Evolutionary conservation across 2,888 invertebrate species (phyloP).

Genomic region (Hipparchia sbordonii): DNA sequence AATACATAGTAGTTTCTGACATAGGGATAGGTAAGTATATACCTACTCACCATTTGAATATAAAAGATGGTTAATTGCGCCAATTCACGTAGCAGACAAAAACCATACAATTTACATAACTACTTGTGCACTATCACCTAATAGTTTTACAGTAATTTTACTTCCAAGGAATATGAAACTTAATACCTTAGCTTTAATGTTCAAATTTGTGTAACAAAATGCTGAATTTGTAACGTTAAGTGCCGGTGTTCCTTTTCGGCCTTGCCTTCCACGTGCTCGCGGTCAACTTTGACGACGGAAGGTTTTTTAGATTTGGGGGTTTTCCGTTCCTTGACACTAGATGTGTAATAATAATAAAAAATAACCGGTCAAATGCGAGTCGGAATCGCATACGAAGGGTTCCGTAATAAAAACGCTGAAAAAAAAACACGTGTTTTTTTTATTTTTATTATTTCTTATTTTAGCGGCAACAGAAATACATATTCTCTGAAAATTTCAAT

Average conservation of each 20-base stretch:
- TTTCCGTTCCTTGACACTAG: background rate
- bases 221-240: conserved; percentile 20
- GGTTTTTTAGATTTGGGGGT: conserved; percentile 21
- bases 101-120: conserved; percentile 53
- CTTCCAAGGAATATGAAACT: conserved; percentile 9
- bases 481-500: too few relatives aligned
- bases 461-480: too few relatives aligned
- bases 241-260: conserved; percentile 47
- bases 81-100: conserved; percentile 35
- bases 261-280: conserved; percentile 64
- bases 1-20: too few relatives aligned
- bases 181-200: background rate
- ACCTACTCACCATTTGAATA: background rate
- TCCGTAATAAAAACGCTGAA: too few relatives aligned
- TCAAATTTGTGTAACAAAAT: conserved; percentile 20
- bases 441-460: too few relatives aligned
- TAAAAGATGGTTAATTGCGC: background rate
- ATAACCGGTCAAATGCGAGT: too few relatives aligned
- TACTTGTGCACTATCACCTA: conserved; percentile 34
- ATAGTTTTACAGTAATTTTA: conserved; percentile 7
- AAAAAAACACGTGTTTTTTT: too few relatives aligned
- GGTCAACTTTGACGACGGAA: conserved; percentile 28
- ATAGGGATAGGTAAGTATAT: too few relatives aligned
- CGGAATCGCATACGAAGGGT: too few relatives aligned
- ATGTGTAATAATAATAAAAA: too few relatives aligned